These are phyloP conservation scores for Oreamnos americanus DNA, from an alignment of 2,113 vertebrate genomes.

Conservation along the genomic window DNA sequence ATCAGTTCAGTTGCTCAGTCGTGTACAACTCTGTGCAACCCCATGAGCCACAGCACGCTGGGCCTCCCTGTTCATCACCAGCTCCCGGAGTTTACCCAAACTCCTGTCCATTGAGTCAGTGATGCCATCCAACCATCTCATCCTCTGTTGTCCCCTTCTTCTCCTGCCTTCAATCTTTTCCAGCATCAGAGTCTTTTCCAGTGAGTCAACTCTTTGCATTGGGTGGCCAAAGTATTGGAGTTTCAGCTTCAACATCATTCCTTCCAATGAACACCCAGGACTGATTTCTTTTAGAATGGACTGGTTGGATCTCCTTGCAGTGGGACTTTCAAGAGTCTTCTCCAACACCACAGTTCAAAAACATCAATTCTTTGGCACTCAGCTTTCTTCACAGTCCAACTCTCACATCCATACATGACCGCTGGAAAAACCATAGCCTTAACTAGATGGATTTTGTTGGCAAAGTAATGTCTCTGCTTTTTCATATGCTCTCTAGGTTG, in stretches of 20 bases:
- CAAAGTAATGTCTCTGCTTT: background rate
- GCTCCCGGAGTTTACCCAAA: background rate
- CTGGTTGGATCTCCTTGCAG: background rate
- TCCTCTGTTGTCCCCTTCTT: background rate
- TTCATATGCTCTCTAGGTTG: background rate
- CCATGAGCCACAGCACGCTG: fast-evolving
- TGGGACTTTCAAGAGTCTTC: background rate
- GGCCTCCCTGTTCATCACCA: background rate
- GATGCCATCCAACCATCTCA: background rate
- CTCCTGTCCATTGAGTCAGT: background rate
- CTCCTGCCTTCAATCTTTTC: background rate
- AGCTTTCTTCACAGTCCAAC: background rate
- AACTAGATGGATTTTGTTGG: fast-evolving
- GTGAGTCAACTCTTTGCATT: fast-evolving
- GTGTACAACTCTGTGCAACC: background rate
- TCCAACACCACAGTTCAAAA: background rate
- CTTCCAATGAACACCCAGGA: background rate
- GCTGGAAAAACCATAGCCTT: background rate
- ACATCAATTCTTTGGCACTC: fast-evolving
- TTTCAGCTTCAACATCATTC: background rate
- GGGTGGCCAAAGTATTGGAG: background rate
- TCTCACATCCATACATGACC: background rate
- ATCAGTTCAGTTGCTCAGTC: background rate
- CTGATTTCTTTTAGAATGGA: background rate
- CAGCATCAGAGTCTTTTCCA: background rate